phyloP scores from a whole-genome alignment of 2,797 vertebrate species.

The Sebastes dallii region DNA sequence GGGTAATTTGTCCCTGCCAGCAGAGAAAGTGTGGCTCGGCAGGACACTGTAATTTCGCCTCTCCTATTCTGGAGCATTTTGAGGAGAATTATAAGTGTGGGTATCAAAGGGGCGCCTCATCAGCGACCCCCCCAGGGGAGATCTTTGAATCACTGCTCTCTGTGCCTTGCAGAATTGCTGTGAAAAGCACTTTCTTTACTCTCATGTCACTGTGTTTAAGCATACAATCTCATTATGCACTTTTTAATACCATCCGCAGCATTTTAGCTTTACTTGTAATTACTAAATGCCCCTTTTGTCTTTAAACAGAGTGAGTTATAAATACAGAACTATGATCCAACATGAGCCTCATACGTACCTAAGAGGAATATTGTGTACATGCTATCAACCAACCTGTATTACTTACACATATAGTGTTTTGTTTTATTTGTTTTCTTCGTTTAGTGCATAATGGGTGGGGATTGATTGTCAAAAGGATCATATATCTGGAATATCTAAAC shows the following conservation, averaged over 20 bases:
- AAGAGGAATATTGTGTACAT: background rate
- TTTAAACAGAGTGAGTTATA: slow-evolving; percentile 1
- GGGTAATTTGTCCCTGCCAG: slow-evolving; percentile 33
- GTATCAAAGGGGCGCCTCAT: slow-evolving; percentile 46
- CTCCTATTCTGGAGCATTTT: slow-evolving; percentile 60
- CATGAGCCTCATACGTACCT: background rate
- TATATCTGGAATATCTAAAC: background rate
- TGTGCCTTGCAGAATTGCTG: slow-evolving; percentile 21
- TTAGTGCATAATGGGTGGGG: background rate
- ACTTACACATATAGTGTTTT: background rate
- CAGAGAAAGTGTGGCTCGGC: slow-evolving; percentile 19
- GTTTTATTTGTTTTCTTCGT: too few species aligned
- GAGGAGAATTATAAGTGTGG: slow-evolving; percentile 33
- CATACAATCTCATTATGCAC: slow-evolving; percentile 15
- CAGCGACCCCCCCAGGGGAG: slow-evolving; percentile 28
- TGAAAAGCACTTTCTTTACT: slow-evolving; percentile 52
- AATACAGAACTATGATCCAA: background rate
- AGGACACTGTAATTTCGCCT: slow-evolving; percentile 28
- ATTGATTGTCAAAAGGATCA: background rate
- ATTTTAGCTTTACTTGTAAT: slow-evolving; percentile 17
- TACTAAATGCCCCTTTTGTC: slow-evolving; percentile 8
- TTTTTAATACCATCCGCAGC: slow-evolving; percentile 25
- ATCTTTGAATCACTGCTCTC: slow-evolving; percentile 34
- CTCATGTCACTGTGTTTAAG: slow-evolving; percentile 21
- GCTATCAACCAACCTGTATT: background rate